Evolutionary conservation across 2,888 invertebrate genomes (phyloP), one percentile per base, ranked within the genome.

Genomic region (Sphaerophoria taeniata): DNA sequence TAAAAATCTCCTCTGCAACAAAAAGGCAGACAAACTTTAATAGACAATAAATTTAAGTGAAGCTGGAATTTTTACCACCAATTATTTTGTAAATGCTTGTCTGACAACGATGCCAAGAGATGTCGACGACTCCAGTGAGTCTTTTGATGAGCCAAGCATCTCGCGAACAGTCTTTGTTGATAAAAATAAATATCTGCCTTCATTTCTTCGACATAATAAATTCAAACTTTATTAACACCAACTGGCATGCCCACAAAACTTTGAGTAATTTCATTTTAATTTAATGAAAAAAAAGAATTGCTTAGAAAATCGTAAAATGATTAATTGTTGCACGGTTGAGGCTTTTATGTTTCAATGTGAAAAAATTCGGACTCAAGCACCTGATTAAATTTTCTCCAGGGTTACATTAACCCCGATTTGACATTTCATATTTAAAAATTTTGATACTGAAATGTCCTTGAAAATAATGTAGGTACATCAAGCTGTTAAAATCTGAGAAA

Each of bases 371-470:
- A 24, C 24, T 43, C 0, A 43, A 43, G 11, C 3, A 5, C 9
- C 3, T 43, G 11, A 39, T 7, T 7, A 39, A 39, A 7, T 6
- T 39, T 3, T 7, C 39, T 0, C 1, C 2, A 39, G 39, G 39
- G 39, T 24, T 2, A 24, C 24, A 24, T 24, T 24, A 39, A 39
- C 9, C 39, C 39, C 2, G 7, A 39, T 39, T 39, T 9, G 6
- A 3, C 6, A 39, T 9, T 43, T 9, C 9, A 7, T 43, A 9
- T 43, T 56, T 47, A 11, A 36, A 16, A 34, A 6, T 47, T 34
- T 33, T 11, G 14, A 43, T 4, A 49, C 45, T 31, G 43, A 58
- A 83, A 83, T 83, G 65, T 83, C 78, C 63, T 73, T 74, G 51
- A 3, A 9, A 1, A 36, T 61, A 60, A 55, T 67, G 58, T 72